These are phyloP conservation scores for Manis pentadactyla DNA, from an alignment of 2,797 vertebrate genomes.

Conservation along the genomic window DNA sequence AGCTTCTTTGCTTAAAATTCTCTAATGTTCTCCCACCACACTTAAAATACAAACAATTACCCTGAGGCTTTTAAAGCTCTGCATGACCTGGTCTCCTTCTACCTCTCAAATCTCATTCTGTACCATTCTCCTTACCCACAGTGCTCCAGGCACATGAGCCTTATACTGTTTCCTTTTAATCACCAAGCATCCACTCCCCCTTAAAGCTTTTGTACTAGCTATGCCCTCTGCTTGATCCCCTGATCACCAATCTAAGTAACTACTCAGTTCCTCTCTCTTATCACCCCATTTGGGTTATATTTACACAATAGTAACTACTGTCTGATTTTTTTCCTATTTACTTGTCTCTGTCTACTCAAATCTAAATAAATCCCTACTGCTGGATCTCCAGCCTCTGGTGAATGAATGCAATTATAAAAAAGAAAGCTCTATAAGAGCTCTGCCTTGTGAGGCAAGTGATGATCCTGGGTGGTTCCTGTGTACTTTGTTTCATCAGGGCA, in stretches of 20 bases:
- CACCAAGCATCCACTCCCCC: not conserved
- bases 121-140: not conserved
- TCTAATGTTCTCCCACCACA: not conserved
- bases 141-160: not conserved
- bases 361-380: not conserved
- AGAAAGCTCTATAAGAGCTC: not conserved
- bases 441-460: not conserved
- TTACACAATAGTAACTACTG: not conserved
- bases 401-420: not conserved
- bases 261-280: not conserved
- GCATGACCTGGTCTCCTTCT: not conserved
- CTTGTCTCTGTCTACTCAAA: not conserved
- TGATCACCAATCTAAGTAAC: not conserved
- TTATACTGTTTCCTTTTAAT: not conserved
- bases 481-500: conserved; percentile 85
- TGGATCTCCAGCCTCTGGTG: not conserved
- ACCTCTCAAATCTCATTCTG: not conserved
- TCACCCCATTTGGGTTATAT: not conserved
- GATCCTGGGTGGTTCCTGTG: conserved; percentile 87
- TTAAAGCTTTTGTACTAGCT: not conserved
- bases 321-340: not conserved
- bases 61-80: not conserved
- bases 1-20: not conserved
- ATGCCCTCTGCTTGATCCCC: not conserved
- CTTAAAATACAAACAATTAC: conserved; percentile 24